Evolutionary conservation across 2,113 vertebrate genomes (phyloP).

Genomic region (Ctenomys sociabilis): DNA sequence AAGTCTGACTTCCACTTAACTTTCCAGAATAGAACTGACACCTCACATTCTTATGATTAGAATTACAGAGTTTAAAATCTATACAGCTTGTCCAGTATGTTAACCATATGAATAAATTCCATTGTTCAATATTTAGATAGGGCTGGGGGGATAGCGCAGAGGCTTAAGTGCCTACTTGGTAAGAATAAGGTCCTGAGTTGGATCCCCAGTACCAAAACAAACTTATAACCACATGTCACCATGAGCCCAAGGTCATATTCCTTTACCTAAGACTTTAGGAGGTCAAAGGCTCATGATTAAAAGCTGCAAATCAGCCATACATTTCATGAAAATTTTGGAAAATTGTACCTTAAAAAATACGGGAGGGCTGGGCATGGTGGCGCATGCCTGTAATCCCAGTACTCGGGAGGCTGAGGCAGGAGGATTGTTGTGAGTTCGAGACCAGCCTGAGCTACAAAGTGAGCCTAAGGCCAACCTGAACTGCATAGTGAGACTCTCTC

Average conservation of each 20-base stretch:
- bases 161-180: too few species aligned
- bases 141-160: too few species aligned
- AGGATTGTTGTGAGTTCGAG: too few species aligned
- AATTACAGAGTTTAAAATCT: background rate
- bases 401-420: too few species aligned
- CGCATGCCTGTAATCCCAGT: too few species aligned
- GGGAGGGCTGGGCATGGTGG: too few species aligned
- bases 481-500: too few species aligned
- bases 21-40: background rate
- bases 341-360: background rate
- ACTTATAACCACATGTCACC: background rate
- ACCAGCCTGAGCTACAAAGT: too few species aligned
- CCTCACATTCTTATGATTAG: background rate
- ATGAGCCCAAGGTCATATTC: constrained; percentile 31
- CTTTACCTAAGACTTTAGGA: background rate
- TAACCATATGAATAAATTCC: background rate
- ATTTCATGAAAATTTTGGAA: background rate
- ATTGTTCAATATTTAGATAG: background rate
- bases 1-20: constrained; percentile 15
- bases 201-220: too few species aligned
- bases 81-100: background rate
- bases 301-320: background rate
- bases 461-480: too few species aligned
- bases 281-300: background rate
- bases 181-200: too few species aligned